phyloP scores from a whole-genome alignment of 2,888 invertebrate species.

The Stenodera caucasica region DNA sequence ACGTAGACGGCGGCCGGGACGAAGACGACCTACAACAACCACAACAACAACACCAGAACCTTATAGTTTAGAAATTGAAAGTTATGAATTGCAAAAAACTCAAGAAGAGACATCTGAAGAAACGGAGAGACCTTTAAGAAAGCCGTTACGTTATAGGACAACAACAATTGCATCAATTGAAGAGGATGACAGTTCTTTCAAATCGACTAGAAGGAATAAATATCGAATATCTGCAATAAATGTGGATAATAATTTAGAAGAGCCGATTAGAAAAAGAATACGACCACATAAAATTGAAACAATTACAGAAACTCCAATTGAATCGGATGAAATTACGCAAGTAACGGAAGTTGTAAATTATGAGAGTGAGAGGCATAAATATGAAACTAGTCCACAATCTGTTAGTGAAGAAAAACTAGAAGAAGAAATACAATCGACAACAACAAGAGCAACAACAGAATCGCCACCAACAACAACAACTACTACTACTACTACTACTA shows the following conservation, averaged over 20 bases:
- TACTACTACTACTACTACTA: conserved; percentile 51
- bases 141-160: conserved; percentile 31
- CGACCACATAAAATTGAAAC: conserved; percentile 14
- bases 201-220: conserved; percentile 11
- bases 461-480: conserved; percentile 41
- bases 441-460: conserved; percentile 43
- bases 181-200: conserved; percentile 1
- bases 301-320: conserved; percentile 6
- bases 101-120: conserved; percentile 36
- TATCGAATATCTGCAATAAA: conserved; percentile 12
- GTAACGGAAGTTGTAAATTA: not conserved
- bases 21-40: conserved; percentile 33
- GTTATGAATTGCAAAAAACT: conserved; percentile 41
- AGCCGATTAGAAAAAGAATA: conserved; percentile 9
- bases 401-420: conserved; percentile 9
- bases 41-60: conserved; percentile 34
- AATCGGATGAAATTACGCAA: not conserved
- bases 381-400: not conserved
- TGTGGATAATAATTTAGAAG: not conserved
- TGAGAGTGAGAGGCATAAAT: not conserved
- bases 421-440: conserved; percentile 15
- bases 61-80: conserved; percentile 30
- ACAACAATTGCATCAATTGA: conserved; percentile 8
- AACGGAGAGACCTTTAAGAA: conserved; percentile 37
- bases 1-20: conserved; percentile 32